A percentile compares a stretch with the other conserved stretches of the same genome.
These are phyloP conservation scores for Geophilus truncorum DNA, from an alignment of 2,888 invertebrate genomes.

Conservation along the genomic window DNA sequence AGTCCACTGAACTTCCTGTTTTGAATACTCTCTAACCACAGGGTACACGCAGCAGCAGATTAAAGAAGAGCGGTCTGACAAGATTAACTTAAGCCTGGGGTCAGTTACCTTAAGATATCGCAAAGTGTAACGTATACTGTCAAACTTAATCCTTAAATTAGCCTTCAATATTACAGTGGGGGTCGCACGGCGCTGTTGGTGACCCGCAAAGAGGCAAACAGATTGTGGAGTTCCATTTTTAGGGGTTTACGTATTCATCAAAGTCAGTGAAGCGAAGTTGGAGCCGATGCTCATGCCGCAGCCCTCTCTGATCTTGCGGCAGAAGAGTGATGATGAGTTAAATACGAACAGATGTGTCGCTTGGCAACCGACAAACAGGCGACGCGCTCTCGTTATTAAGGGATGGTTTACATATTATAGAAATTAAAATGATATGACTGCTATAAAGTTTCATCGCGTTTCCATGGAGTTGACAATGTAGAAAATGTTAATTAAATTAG, in stretches of 20 bases:
- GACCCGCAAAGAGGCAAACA: slow-evolving; percentile 16
- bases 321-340: background rate
- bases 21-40: background rate
- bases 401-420: background rate
- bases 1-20: background rate
- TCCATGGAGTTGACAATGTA: too few species aligned
- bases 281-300: background rate
- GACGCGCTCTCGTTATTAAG: background rate
- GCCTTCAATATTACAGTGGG: background rate
- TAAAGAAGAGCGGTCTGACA: background rate
- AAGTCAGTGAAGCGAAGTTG: background rate
- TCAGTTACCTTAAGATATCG: background rate
- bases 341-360: slow-evolving; percentile 2
- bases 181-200: background rate
- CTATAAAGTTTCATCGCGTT: background rate
- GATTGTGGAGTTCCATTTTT: background rate
- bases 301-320: background rate
- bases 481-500: too few species aligned
- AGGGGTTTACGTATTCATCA: slow-evolving; percentile 7
- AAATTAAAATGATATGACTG: background rate
- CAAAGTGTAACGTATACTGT: background rate
- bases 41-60: background rate
- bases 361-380: background rate
- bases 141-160: background rate
- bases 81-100: background rate